Conservation (phyloP, 2,888 invertebrate genomes). For the Mythimna loreyi region DNA sequence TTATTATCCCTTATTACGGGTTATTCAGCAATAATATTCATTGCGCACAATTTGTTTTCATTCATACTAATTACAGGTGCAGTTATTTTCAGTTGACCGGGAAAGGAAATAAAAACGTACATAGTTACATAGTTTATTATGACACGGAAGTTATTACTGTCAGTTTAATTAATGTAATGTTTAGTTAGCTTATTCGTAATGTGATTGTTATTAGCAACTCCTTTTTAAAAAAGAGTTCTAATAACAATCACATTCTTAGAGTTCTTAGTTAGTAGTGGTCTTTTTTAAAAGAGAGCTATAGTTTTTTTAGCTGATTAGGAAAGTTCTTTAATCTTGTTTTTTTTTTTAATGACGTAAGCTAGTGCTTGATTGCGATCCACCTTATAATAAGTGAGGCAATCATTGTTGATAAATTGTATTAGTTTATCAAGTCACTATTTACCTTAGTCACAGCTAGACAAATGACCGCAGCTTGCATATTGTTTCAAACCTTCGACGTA, state of each 20-base stretch:
- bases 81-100: conserved; percentile 34
- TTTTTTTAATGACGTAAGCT: too few species aligned
- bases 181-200: conserved; percentile 13
- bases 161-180: not conserved
- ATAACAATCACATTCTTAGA: too few species aligned
- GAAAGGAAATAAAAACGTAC: conserved; percentile 32
- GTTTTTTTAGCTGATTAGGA: not conserved
- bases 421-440: too few species aligned
- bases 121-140: conserved; percentile 27
- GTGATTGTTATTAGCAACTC: conserved; percentile 22
- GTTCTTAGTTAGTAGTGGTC: too few species aligned
- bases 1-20: conserved; percentile 50
- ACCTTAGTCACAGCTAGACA: too few species aligned
- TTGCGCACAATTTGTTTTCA: conserved; percentile 55
- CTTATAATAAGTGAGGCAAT: too few species aligned
- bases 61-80: conserved; percentile 46
- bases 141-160: conserved; percentile 42
- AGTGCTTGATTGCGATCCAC: too few species aligned
- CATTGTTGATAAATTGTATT: too few species aligned
- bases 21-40: conserved; percentile 41
- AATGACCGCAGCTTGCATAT: too few species aligned
- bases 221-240: too few species aligned
- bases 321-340: not conserved
- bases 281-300: not conserved
- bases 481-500: too few species aligned